Evolutionary conservation across 2,888 invertebrate genomes (phyloP).

Genomic region (Brachycybe producta): DNA sequence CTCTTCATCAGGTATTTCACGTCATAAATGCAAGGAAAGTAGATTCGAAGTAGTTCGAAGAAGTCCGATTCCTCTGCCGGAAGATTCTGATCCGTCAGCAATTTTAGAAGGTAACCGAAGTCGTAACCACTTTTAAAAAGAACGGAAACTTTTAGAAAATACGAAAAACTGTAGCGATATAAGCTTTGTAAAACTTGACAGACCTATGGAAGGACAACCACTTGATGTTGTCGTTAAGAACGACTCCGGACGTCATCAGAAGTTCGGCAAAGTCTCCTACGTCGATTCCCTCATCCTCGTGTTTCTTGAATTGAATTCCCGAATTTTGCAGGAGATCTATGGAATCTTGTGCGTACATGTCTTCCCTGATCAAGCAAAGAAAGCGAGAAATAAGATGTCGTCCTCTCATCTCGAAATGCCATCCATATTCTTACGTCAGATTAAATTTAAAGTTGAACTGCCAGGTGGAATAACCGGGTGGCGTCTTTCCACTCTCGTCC

Average conservation of each 20-base stretch:
- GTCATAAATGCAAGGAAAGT: slow-evolving; percentile 95
- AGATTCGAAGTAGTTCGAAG: slow-evolving; percentile 82
- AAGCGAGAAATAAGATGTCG: too few species aligned
- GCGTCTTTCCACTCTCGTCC: slow-evolving; percentile 92
- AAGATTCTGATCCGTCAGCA: slow-evolving; percentile 82
- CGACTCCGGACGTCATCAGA: slow-evolving; percentile 92
- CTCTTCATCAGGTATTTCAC: slow-evolving; percentile 99
- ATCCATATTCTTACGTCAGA: slow-evolving; percentile 57
- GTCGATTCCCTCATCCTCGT: slow-evolving; percentile 97
- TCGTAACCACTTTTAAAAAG: slow-evolving; percentile 76
- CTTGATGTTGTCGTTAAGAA: slow-evolving; percentile 88
- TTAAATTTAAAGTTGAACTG: slow-evolving; percentile 99
- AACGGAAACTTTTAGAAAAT: slow-evolving; percentile 7
- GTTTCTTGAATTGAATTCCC: slow-evolving; percentile 93
- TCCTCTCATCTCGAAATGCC: too few species aligned
- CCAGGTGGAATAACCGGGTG: slow-evolving; percentile 89
- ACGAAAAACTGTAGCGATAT: neutral
- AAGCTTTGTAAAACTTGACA: neutral
- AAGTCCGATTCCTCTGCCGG: slow-evolving; percentile 95
- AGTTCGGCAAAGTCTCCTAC: slow-evolving; percentile 94
- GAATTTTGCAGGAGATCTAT: slow-evolving; percentile 94
- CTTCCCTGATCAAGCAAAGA: slow-evolving; percentile 51
- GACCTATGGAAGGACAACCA: slow-evolving; percentile 95
- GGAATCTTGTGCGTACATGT: slow-evolving; percentile 99
- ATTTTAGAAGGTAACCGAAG: slow-evolving; percentile 92